These are phyloP conservation scores for Melanotaenia trifasciata DNA, from an alignment of 2,797 vertebrate species.

Conservation along the genomic window DNA sequence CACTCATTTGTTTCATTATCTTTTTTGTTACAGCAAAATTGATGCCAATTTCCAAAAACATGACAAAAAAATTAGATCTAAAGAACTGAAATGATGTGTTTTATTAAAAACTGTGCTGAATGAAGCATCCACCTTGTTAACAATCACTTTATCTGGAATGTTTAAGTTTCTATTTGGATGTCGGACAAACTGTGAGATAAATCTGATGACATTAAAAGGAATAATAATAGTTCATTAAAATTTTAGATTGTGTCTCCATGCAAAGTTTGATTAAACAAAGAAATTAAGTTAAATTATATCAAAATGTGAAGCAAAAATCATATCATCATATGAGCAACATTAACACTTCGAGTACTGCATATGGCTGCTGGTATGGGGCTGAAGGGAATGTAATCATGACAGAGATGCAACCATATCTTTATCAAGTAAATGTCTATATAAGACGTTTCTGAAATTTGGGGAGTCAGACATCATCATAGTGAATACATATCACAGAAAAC, in stretches of 20 bases:
- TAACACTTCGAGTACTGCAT: conserved; percentile 15
- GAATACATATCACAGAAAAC: not conserved
- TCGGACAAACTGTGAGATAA: conserved; percentile 39
- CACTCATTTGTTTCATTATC: not conserved
- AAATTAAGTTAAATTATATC: conserved; percentile 35
- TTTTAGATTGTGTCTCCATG: conserved; percentile 55
- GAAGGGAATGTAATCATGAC: conserved; percentile 6
- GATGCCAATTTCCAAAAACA: conserved; percentile 6
- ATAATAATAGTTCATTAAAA: not conserved
- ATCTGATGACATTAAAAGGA: conserved; percentile 21
- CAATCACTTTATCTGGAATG: conserved; percentile 74
- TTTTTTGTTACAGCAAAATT: not conserved
- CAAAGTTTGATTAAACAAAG: conserved; percentile 53
- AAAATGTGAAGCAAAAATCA: conserved; percentile 49
- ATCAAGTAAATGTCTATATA: conserved; percentile 8
- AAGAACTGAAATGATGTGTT: conserved; percentile 65
- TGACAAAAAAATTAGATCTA: conserved; percentile 28
- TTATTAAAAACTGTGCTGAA: conserved; percentile 74
- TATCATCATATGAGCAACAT: conserved; percentile 25
- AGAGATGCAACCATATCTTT: not conserved
- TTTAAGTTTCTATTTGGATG: conserved; percentile 55
- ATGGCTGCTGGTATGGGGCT: conserved; percentile 64
- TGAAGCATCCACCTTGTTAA: conserved; percentile 68
- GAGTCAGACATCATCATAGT: not conserved
- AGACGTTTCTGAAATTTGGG: not conserved